These are phyloP conservation scores for Dinothrombium tinctorium DNA, from an alignment of 1,140 invertebrate genomes.

Conservation along the genomic window DNA sequence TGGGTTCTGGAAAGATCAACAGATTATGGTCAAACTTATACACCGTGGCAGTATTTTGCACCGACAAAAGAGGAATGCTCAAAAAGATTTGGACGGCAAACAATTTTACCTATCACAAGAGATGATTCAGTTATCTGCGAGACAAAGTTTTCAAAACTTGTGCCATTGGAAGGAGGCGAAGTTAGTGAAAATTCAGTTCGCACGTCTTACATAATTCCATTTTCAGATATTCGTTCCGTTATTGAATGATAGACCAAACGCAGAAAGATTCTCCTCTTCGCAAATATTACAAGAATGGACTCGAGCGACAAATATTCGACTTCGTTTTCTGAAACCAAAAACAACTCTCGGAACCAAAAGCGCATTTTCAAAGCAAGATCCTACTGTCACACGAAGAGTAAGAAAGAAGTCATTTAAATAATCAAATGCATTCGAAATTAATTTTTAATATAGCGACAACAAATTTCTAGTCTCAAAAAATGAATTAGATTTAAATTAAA, in stretches of 20 bases:
- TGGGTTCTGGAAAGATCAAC: slow-evolving; percentile 86
- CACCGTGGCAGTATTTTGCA: slow-evolving; percentile 94
- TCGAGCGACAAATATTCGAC: slow-evolving; percentile 76
- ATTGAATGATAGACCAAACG: slow-evolving; percentile 74
- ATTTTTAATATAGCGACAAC: too few relatives aligned
- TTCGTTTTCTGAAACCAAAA: slow-evolving; percentile 71
- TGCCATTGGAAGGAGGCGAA: slow-evolving; percentile 87
- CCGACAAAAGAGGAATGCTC: slow-evolving; percentile 65
- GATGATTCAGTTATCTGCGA: slow-evolving; percentile 89
- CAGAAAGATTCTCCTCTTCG: slow-evolving; percentile 80
- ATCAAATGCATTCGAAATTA: too few relatives aligned
- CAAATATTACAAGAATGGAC: slow-evolving; percentile 86
- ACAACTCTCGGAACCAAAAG: slow-evolving; percentile 84
- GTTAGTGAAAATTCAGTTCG: slow-evolving; percentile 24
- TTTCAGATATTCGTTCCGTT: slow-evolving; percentile 73
- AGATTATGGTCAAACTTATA: slow-evolving; percentile 75
- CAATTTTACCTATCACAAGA: slow-evolving; percentile 43
- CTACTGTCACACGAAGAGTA: slow-evolving; percentile 83
- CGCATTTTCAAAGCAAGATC: slow-evolving; percentile 72
- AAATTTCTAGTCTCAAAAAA: too few relatives aligned
- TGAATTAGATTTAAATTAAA: too few relatives aligned
- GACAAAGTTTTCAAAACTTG: slow-evolving; percentile 81
- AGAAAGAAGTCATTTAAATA: too few relatives aligned
- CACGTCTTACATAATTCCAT: background rate
- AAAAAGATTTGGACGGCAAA: slow-evolving; percentile 53